Percentiles rank a stretch among this genome's conserved stretches.
Conservation (phyloP, 2,797 vertebrate species). For the Hapalemur alaotrensis region DNA sequence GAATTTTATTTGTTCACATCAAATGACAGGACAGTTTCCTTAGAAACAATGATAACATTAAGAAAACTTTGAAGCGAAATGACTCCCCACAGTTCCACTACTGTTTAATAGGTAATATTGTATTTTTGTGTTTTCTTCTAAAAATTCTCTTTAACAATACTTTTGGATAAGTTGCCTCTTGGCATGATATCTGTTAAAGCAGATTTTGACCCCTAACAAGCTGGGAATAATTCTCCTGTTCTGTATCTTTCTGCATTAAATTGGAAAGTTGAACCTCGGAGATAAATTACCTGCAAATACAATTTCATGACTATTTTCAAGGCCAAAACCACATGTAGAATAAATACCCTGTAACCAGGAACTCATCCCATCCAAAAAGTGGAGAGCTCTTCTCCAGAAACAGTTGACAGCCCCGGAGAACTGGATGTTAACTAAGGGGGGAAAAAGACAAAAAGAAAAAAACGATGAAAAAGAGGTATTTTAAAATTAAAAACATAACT, state of each 20-base stretch:
- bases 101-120: background rate
- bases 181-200: background rate
- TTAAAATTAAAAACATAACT: background rate
- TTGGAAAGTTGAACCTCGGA: background rate
- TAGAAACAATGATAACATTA: background rate
- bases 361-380: background rate
- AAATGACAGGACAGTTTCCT: background rate
- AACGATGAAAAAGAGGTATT: background rate
- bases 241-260: background rate
- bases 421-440: too few relatives aligned
- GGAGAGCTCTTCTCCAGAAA: background rate
- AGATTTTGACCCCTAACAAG: background rate
- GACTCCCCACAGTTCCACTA: background rate
- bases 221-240: background rate
- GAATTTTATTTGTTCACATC: conserved; percentile 30
- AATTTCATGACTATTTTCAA: background rate
- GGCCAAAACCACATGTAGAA: background rate
- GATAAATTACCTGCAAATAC: background rate
- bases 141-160: background rate
- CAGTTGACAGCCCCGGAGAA: background rate
- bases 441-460: too few relatives aligned
- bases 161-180: background rate
- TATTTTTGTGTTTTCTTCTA: conserved; percentile 24
- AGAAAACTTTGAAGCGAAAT: conserved; percentile 6
- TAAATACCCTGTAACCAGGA: background rate